Evolutionary conservation across 2,888 invertebrate species (phyloP).

Genomic region (Nematopogon swammerdamellus): DNA sequence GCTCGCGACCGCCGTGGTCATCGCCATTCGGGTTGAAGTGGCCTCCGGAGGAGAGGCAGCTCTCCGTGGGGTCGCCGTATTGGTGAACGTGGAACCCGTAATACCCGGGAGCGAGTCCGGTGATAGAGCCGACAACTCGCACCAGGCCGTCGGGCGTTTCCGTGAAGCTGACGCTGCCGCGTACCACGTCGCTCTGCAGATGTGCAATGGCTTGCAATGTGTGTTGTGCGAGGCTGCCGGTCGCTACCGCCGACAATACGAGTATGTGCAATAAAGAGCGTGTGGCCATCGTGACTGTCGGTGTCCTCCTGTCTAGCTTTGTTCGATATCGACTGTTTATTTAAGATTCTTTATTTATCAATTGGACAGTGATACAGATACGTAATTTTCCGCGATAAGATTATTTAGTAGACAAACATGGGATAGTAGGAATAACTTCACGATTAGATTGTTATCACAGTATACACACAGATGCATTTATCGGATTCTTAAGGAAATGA

Average conservation of each 20-base stretch:
- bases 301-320: no score
- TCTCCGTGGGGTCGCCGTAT: constrained; percentile 45
- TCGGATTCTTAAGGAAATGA: no score
- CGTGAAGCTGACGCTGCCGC: constrained; percentile 39
- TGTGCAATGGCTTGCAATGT: neutral
- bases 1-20: constrained; percentile 61
- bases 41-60: constrained; percentile 55
- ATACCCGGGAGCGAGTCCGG: constrained; percentile 46
- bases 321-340: no score
- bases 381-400: no score
- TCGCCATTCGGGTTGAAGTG: constrained; percentile 67
- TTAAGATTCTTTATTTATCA: no score
- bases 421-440: no score
- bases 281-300: no score
- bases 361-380: no score
- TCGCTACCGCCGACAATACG: neutral
- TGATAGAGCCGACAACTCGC: constrained; percentile 42
- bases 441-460: no score
- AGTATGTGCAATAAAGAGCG: no score
- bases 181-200: neutral
- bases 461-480: no score
- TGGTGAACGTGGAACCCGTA: constrained; percentile 67
- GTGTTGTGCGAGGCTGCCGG: neutral
- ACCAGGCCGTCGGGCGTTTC: constrained; percentile 43
- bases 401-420: no score